These are phyloP conservation scores for Oreochromis mossambicus DNA, from an alignment of 2,797 vertebrate genomes.

Conservation along the genomic window DNA sequence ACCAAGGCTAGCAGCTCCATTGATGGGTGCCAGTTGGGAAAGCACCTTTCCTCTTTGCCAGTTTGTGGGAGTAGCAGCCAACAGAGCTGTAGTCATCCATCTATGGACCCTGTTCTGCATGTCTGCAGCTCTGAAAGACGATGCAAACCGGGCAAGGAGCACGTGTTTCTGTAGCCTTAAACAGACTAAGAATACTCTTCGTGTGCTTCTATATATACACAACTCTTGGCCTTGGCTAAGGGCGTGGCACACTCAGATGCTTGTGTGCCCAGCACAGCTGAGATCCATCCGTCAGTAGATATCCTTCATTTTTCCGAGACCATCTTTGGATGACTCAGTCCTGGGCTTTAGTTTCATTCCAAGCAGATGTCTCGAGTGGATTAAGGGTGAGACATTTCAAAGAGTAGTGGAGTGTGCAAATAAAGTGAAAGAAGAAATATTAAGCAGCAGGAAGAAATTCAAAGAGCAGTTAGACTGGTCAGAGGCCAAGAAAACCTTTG, in stretches of 20 bases:
- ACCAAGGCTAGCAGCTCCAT: slow-evolving; percentile 41
- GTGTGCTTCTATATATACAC: slow-evolving; percentile 41
- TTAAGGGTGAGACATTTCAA: background rate
- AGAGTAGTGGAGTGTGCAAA: background rate
- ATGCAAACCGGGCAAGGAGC: slow-evolving; percentile 19
- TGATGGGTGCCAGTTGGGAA: slow-evolving; percentile 58
- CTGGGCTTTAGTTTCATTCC: background rate
- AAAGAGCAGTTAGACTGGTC: background rate
- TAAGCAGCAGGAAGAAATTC: background rate
- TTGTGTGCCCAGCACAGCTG: slow-evolving; percentile 17
- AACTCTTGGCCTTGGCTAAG: slow-evolving; percentile 12
- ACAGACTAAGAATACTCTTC: slow-evolving; percentile 50
- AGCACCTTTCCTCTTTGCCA: slow-evolving; percentile 51
- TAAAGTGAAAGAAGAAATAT: background rate
- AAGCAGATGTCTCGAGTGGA: slow-evolving; percentile 1
- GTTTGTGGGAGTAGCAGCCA: slow-evolving; percentile 9
- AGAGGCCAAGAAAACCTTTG: background rate
- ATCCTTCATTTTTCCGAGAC: slow-evolving; percentile 19
- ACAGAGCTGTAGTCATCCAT: slow-evolving; percentile 1
- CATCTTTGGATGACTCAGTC: slow-evolving; percentile 35
- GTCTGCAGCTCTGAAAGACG: background rate
- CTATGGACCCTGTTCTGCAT: slow-evolving; percentile 10
- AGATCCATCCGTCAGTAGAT: slow-evolving; percentile 22
- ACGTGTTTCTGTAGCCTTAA: slow-evolving; percentile 31
- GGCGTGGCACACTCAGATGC: slow-evolving; percentile 31